Evolutionary conservation across 2,888 invertebrate genomes (phyloP), one percentile per base, ranked within the genome.

Genomic region (Spodoptera picta): DNA sequence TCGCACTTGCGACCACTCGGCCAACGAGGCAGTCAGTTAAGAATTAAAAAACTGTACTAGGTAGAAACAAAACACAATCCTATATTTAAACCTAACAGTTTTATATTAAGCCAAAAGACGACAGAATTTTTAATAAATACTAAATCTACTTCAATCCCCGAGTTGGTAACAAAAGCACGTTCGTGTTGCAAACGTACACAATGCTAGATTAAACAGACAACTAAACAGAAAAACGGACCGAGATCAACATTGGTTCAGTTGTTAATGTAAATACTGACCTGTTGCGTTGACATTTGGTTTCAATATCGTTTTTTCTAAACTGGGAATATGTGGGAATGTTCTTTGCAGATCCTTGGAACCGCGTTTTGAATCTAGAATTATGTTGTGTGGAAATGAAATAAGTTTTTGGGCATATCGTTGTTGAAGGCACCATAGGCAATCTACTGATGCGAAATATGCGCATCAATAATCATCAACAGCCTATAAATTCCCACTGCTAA

Each of bases 221-320:
- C 27, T n/a, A 42, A 48, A 47, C 23, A 52, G 46, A 62, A 65
- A 59, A 61, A 67, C 45, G 43, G 27, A 48, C 43, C 23, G 48
- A 55, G 49, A 55, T 45, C 47, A 74, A 58, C 63, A 63, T 41
- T 63, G 69, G 43, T 46, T 41, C 36, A 50, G 56, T 53, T 44
- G 47, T 69, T 50, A 19, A 54, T 69, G 70, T 69, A 53, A 60
- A 69, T 63, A 74, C n/a, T 53, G 49, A 63, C 69, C 55, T 59
- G 56, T 63, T 59, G 69, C 55, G 19, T 48, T 57, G 48, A 42
- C 36, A 61, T 46, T 51, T 60, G 60, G 36, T 36, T 46, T 51
- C 54, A 24, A 11, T 41, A 12, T n/a, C 60, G 49, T 19, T 46
- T 55, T 53, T 57, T 53, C 48, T 36, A 6, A 46, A 19, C 31